Percentiles rank a stretch among this genome's conserved stretches.
These are phyloP conservation scores for Clepsis dumicolana DNA, from an alignment of 2,888 invertebrate genomes.

Conservation along the genomic window DNA sequence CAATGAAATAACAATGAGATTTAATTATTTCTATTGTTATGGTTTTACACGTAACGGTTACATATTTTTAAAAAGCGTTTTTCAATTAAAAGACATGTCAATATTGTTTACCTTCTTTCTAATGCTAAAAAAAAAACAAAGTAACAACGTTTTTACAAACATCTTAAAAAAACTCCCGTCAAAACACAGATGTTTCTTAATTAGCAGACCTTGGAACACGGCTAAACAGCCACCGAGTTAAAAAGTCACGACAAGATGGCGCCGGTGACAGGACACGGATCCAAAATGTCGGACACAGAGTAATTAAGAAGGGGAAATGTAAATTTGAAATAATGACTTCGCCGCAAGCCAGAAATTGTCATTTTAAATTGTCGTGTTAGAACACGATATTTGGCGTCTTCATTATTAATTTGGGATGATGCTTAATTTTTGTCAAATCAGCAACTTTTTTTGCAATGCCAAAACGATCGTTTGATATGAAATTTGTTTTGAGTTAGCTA, in stretches of 20 bases:
- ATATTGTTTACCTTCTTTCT: too few relatives aligned
- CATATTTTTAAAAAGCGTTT: too few relatives aligned
- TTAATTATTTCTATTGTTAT: too few relatives aligned
- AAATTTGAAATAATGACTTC: slow-evolving; percentile 19
- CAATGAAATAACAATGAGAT: too few relatives aligned
- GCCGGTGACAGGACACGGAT: slow-evolving; percentile 77
- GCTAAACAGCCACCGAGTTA: slow-evolving; percentile 57
- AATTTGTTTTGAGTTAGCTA: too few relatives aligned
- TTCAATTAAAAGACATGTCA: too few relatives aligned
- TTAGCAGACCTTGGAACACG: slow-evolving; percentile 59
- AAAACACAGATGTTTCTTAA: slow-evolving; percentile 50
- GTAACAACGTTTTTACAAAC: slow-evolving; percentile 1
- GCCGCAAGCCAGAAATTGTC: slow-evolving; percentile 12
- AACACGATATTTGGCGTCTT: not conserved
- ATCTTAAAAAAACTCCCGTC: slow-evolving; percentile 41
- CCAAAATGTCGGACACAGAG: slow-evolving; percentile 71
- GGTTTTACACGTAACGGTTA: too few relatives aligned
- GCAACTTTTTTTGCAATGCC: too few relatives aligned
- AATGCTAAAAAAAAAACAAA: too few relatives aligned
- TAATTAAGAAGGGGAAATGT: slow-evolving; percentile 58
- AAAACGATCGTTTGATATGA: too few relatives aligned
- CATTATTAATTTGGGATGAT: not conserved
- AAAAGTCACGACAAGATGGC: slow-evolving; percentile 59
- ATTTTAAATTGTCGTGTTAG: slow-evolving; percentile 1
- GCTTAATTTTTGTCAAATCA: too few relatives aligned